Base-by-base conservation (phyloP, 2,113 vertebrate genomes). In the Oreotrochilus melanogaster region DNA sequence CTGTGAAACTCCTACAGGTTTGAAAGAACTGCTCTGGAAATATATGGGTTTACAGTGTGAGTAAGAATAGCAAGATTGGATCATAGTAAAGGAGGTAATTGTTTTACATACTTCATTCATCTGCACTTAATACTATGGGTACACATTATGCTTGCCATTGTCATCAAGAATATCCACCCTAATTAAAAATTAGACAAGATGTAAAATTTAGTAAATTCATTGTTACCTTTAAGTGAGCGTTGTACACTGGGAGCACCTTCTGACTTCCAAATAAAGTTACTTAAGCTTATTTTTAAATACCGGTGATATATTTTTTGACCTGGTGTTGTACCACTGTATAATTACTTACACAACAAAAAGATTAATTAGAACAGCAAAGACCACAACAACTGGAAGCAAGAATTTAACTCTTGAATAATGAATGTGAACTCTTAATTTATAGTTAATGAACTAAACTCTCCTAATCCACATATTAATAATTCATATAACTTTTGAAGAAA, bases 341-440 rank as follows among this genome's bases (percentile, higher is more conserved):
- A 92, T 95, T 92, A 42, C 17, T 53, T 94, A 39, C n/a, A 78
- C 85, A 61, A 91, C 37, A 70, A 75, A 86, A 69, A 51, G 17
- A 92, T 48, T 86, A 93, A 90, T 92, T 92, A 92, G 56, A 93
- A 78, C 31, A 94, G 35, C 30, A 78, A 92, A 93, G 67, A 83
- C 22, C 42, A 64, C 31, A 88, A 79, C 84, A 93, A 35, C 8
- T 47, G 18, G 28, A 86, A 91, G 61, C 22, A 42, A 83, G 74
- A 88, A 80, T 85, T 93, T 75, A 89, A 58, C 62, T 88, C 37
- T 66, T 96, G 78, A 96, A 95, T 93, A 96, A 96, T 94, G n/a
- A 82, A 96, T 92, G 64, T 10, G 65, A 75, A 12, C 7, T 67
- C 74, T 91, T 95, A 96, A 93, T 96, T 95, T 96, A 93, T 50